These are phyloP conservation scores for Pagetopsis macropterus DNA, from an alignment of 2,797 vertebrate species.

Conservation along the genomic window DNA sequence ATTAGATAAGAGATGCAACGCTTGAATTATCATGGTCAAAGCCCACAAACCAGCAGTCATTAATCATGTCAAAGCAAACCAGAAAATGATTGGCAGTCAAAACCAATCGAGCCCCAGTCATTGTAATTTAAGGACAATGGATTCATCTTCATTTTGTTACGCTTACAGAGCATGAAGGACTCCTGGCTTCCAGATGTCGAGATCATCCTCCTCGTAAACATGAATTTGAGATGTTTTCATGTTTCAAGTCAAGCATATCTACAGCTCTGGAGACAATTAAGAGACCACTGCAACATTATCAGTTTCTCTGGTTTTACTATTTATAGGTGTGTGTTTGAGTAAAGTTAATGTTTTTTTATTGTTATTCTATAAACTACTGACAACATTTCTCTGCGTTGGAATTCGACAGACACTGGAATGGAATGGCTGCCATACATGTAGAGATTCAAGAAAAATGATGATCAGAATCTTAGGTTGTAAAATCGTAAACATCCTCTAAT, in stretches of 20 bases:
- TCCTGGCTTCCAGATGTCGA: not conserved
- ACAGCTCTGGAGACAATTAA: not conserved
- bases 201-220: not conserved
- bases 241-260: slow-evolving; percentile 2
- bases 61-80: slow-evolving; percentile 24
- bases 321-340: too few relatives aligned
- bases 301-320: too few relatives aligned
- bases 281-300: too few relatives aligned
- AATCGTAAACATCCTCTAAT: not conserved
- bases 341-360: too few relatives aligned
- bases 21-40: slow-evolving; percentile 22
- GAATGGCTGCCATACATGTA: too few relatives aligned
- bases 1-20: slow-evolving; percentile 39
- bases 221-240: slow-evolving; percentile 14
- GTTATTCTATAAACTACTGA: too few relatives aligned
- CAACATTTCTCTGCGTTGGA: too few relatives aligned
- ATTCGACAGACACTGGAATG: too few relatives aligned
- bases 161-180: slow-evolving; percentile 12
- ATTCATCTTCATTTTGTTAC: slow-evolving; percentile 17
- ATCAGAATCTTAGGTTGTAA: not conserved
- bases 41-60: slow-evolving; percentile 21
- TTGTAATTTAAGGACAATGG: not conserved
- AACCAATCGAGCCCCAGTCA: not conserved
- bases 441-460: too few relatives aligned
- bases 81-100: not conserved